phyloP scores from a whole-genome alignment of 2,888 invertebrate species.

The Thera britannica region DNA sequence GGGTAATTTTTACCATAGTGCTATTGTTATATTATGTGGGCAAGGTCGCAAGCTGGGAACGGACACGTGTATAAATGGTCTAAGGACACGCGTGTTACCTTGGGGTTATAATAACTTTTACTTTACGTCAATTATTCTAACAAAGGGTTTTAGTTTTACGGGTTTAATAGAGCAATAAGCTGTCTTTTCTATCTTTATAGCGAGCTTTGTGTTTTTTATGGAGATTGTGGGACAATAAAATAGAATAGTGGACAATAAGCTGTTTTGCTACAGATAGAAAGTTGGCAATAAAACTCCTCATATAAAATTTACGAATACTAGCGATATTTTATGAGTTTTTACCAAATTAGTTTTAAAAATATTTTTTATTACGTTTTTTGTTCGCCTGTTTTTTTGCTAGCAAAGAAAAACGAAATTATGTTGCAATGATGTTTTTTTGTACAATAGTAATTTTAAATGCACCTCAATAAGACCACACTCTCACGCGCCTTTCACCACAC shows the following conservation, averaged over 20 bases:
- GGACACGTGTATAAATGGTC: constrained; percentile 1
- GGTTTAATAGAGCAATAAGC: not conserved
- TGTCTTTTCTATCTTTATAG: constrained; percentile 1
- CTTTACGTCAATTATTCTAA: constrained; percentile 23
- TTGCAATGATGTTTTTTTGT: too few relatives aligned
- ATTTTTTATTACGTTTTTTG: too few relatives aligned
- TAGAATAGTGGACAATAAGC: not conserved
- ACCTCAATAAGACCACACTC: too few relatives aligned
- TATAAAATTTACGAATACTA: too few relatives aligned
- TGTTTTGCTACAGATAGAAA: not conserved
- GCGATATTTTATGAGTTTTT: too few relatives aligned
- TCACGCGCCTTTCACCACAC: too few relatives aligned
- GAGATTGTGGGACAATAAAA: not conserved
- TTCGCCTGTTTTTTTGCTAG: too few relatives aligned
- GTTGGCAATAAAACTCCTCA: too few relatives aligned
- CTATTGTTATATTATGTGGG: constrained; percentile 3
- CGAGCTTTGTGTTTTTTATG: not conserved
- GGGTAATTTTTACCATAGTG: not conserved
- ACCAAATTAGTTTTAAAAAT: too few relatives aligned
- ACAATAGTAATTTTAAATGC: too few relatives aligned
- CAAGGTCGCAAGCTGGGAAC: constrained; percentile 20
- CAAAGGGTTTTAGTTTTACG: constrained; percentile 22
- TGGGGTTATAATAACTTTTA: constrained; percentile 26
- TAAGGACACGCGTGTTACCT: constrained; percentile 28
- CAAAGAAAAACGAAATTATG: too few relatives aligned